These are phyloP conservation scores for Chamaea fasciata DNA, from an alignment of 2,113 vertebrate species.

Conservation along the genomic window DNA sequence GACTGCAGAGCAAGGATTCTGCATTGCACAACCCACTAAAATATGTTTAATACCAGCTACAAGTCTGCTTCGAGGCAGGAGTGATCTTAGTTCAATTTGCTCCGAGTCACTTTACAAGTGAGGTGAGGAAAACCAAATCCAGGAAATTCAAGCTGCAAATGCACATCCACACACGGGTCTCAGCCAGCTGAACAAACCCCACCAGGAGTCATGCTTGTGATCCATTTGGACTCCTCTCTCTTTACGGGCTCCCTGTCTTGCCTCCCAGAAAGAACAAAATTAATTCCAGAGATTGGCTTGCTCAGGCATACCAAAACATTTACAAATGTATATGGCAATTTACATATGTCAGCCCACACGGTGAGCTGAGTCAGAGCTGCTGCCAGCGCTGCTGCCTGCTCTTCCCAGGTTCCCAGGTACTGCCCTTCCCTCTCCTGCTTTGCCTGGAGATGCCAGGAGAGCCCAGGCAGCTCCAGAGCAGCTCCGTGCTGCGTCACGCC, in stretches of 20 bases:
- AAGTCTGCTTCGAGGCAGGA: not conserved
- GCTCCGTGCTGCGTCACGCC: constrained; percentile 4
- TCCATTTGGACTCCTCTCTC: not conserved
- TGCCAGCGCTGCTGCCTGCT: not conserved
- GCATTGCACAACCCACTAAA: constrained; percentile 19
- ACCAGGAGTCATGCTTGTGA: not conserved
- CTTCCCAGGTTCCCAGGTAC: not conserved
- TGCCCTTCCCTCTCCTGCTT: not conserved
- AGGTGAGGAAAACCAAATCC: not conserved
- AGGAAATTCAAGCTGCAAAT: not conserved
- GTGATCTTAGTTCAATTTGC: not conserved
- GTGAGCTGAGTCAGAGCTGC: constrained; percentile 7
- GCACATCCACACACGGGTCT: not conserved
- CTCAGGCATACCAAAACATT: constrained; percentile 52
- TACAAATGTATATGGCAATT: constrained; percentile 48
- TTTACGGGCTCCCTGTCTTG: not conserved
- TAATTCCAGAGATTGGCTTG: constrained; percentile 26
- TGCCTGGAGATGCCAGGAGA: not conserved
- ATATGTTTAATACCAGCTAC: not conserved
- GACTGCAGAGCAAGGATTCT: constrained; percentile 33
- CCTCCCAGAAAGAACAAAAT: constrained; percentile 46
- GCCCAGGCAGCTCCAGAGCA: not conserved
- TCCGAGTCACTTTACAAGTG: not conserved
- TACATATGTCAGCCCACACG: constrained; percentile 33
- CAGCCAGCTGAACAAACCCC: not conserved